These are phyloP conservation scores for Sebastes schlegelii DNA, from an alignment of 2,113 vertebrate genomes.

Conservation along the genomic window DNA sequence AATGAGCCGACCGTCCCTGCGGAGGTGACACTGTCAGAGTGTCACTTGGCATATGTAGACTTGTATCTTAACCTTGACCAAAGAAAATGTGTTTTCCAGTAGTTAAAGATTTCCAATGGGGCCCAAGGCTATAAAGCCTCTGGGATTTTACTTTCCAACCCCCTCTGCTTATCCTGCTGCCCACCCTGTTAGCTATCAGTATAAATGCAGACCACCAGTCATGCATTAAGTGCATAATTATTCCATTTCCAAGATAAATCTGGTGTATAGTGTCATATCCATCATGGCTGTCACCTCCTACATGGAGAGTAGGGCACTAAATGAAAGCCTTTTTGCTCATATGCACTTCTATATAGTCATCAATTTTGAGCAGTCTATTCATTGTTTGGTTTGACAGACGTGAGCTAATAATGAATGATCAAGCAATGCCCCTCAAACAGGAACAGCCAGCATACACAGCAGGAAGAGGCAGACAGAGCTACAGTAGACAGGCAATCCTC, in stretches of 20 bases:
- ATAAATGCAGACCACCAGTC: slow-evolving; percentile 89
- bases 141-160: slow-evolving; percentile 63
- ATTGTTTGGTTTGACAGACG: slow-evolving; percentile 91
- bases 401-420: slow-evolving; percentile 89
- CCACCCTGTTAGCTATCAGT: slow-evolving; percentile 83
- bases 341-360: slow-evolving; percentile 91
- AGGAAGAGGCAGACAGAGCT: slow-evolving; percentile 29
- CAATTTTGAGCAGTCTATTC: slow-evolving; percentile 88
- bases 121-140: slow-evolving; percentile 52
- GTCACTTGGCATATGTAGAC: slow-evolving; percentile 75
- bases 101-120: slow-evolving; percentile 81
- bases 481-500: slow-evolving; percentile 45
- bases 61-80: slow-evolving; percentile 82
- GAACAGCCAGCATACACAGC: slow-evolving; percentile 56
- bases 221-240: slow-evolving; percentile 91
- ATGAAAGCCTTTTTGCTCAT: slow-evolving; percentile 91
- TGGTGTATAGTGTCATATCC: slow-evolving; percentile 89
- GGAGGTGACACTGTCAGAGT: slow-evolving; percentile 71
- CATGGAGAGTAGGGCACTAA: slow-evolving; percentile 88
- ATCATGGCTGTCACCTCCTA: slow-evolving; percentile 90
- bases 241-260: slow-evolving; percentile 95
- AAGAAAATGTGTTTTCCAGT: slow-evolving; percentile 79
- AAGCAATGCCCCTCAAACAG: slow-evolving; percentile 82
- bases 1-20: slow-evolving; percentile 57
- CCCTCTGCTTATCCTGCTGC: slow-evolving; percentile 67